Base-by-base conservation (phyloP, 1,140 invertebrate species). In the Ectropis grisescens region DNA sequence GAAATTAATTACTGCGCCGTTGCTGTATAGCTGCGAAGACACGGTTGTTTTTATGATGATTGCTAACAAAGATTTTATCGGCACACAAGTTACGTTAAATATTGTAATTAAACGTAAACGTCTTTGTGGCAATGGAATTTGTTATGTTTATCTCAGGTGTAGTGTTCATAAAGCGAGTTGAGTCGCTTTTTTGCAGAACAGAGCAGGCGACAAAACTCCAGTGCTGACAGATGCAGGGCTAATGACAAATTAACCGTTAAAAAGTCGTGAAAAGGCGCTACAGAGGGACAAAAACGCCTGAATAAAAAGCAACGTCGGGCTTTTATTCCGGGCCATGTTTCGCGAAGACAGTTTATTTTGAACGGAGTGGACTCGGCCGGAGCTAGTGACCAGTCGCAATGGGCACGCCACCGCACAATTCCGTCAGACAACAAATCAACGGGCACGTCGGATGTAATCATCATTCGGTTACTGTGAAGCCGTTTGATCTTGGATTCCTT, bases 161-260 rank as follows among this genome's bases (percentile, higher is more conserved):
- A n/a, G n/a, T n/a, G n/a, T n/a, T n/a, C n/a, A n/a, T n/a, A n/a
- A n/a, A n/a, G n/a, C n/a, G n/a, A n/a, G n/a, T n/a, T n/a, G n/a
- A n/a, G n/a, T n/a, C n/a, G n/a, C n/a, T n/a, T n/a, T n/a, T n/a
- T n/a, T n/a, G n/a, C n/a, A n/a, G n/a, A n/a, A n/a, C n/a, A n/a
- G n/a, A n/a, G 35, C 42, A 27, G 41, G 43, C 47, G 39, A 38
- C 47, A 54, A 55, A 53, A 54, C 36, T 37, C 29, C 15, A 36
- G 31, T 43, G 57, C 49, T 61, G 58, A 68, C 68, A 66, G 57
- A 67, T 55, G 52, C 56, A 64, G 41, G 50, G 39, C 52, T 64
- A 61, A 62, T 59, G 58, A 68, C 66, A 74, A 74, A 66, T 74
- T 70, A 64, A 57, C 50, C 30, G 51, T 59, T 55, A 61, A 58